phyloP scores from a whole-genome alignment of 1,140 invertebrate species.

The Chlorops oryzae region DNA sequence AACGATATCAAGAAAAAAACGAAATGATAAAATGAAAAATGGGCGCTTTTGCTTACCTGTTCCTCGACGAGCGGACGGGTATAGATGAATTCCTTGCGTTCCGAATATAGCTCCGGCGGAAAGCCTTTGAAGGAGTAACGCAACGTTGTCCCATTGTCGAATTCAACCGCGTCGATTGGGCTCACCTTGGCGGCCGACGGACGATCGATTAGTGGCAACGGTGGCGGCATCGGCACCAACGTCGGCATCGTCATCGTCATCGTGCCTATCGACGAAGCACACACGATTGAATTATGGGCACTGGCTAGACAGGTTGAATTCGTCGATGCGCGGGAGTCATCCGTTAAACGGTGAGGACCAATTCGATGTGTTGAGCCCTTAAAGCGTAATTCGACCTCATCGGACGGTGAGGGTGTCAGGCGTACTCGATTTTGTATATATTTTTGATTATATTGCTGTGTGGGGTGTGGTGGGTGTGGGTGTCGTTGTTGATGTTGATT shows the following conservation, averaged over 20 bases:
- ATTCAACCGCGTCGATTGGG: conserved; percentile 12
- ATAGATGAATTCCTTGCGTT: conserved; percentile 38
- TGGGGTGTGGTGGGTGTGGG: background rate
- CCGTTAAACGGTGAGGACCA: background rate
- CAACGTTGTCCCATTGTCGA: conserved; percentile 16
- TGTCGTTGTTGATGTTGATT: background rate
- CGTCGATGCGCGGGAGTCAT: background rate
- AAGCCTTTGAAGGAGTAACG: conserved; percentile 37
- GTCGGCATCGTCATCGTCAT: background rate
- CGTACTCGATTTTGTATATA: background rate
- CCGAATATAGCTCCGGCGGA: conserved; percentile 39
- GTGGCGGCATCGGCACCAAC: background rate
- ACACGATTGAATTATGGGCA: background rate
- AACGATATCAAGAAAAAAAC: too few relatives aligned
- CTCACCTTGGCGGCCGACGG: background rate
- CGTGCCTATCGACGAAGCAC: background rate
- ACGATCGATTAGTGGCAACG: background rate
- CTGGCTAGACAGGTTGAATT: background rate
- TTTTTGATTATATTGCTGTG: background rate
- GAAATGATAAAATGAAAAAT: too few relatives aligned
- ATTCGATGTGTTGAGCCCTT: background rate
- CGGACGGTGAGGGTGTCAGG: background rate
- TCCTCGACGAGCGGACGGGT: conserved; percentile 30
- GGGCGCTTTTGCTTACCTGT: conserved; percentile 26
- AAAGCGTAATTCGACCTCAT: background rate